Evolutionary conservation across 1,140 invertebrate species (phyloP), one percentile per base, ranked within the genome.

Genomic region (Hestina assimilis): DNA sequence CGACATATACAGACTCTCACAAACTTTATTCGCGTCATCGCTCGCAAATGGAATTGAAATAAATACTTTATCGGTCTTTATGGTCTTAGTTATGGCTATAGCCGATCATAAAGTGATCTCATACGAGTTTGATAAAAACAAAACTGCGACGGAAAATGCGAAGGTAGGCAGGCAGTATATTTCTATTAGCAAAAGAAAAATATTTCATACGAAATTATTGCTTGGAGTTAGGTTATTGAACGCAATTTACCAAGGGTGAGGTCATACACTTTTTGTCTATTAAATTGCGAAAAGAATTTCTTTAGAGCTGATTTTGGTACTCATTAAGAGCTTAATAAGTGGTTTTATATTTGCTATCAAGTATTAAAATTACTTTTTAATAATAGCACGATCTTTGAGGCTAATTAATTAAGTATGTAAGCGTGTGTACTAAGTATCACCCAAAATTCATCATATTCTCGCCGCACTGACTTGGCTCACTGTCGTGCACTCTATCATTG

Each of bases 1-100:
- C 23, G 21, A 43, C 41, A 21, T 56, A 66, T 55, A 54, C 59
- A 63, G 59, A 62, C 59, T 57, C 54, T 35, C 45, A 56, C 33
- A 53, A 59, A 59, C 31, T 63, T 65, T 60, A 61, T 61, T 42
- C 53, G 53, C 48, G 58, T 61, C 63, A 57, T 55, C 57, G 53
- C 42, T 47, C 31, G 29, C 48, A 59, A 59, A 59, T 59, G 57
- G 57, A 59, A 59, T 59, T 59, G 57, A 53, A 59, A 59, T 59
- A 59, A 53, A 59, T 59, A 59, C 50, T 53, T 55, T 53, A 59
- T 54, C 29, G 52, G 41, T 47, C 53, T 62, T 62, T 63, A 63
- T 57, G 43, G 48, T 56, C 48, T 63, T 57, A 52, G 60, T 63
- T 63, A 57, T 56, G 54, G 54, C 54, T 57, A 48, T 43, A 31